A percentile compares a stretch with the other conserved stretches of the same genome.
phyloP scores from a whole-genome alignment of 1,140 invertebrate genomes.

The Dolichoris vasculosae region DNA sequence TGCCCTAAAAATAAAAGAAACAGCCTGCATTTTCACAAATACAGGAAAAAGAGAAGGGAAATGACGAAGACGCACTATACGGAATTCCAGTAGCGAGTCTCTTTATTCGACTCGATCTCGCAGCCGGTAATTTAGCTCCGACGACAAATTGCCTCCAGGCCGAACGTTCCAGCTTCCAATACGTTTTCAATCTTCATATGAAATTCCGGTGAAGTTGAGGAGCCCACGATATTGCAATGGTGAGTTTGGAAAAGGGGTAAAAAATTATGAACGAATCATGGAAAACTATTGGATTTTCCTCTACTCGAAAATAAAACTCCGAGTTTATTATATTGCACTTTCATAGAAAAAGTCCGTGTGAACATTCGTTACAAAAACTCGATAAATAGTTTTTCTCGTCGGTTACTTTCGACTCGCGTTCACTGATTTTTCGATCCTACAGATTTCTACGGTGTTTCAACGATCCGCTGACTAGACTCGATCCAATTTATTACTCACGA shows the following conservation, averaged over 20 bases:
- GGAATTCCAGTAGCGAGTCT: not conserved
- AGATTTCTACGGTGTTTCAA: too few relatives aligned
- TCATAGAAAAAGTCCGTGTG: too few relatives aligned
- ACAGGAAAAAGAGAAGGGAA: not conserved
- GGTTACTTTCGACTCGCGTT: too few relatives aligned
- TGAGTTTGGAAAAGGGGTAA: not conserved
- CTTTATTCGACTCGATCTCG: conserved; percentile 35
- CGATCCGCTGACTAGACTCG: too few relatives aligned
- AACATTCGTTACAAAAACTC: too few relatives aligned
- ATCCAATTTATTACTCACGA: too few relatives aligned
- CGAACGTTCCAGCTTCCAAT: conserved; percentile 26
- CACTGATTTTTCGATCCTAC: too few relatives aligned
- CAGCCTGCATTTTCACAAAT: not conserved
- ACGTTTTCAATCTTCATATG: conserved; percentile 48
- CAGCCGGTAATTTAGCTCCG: conserved; percentile 36
- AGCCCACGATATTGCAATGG: not conserved
- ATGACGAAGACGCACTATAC: not conserved
- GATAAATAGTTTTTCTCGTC: too few relatives aligned
- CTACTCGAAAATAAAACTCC: too few relatives aligned
- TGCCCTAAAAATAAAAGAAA: not conserved
- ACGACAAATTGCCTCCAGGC: conserved; percentile 45
- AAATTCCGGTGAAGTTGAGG: conserved; percentile 20
- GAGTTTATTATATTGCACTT: too few relatives aligned
- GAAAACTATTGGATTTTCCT: too few relatives aligned
- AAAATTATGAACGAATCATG: not conserved